Evolutionary conservation across 2,113 vertebrate genomes (phyloP).

Genomic region (Pangasianodon hypophthalmus): DNA sequence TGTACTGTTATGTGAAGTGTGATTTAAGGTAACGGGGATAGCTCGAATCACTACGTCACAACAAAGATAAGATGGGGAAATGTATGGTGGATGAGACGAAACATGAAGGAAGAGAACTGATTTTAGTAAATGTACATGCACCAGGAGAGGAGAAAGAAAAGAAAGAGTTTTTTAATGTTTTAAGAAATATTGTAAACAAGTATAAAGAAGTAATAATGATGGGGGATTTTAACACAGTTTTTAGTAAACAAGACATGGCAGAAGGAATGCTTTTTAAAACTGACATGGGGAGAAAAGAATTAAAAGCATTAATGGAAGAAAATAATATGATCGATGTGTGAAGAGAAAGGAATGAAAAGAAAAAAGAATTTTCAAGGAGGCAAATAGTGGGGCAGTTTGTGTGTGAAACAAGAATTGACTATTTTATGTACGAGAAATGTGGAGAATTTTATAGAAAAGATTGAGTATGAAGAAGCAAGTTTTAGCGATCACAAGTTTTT

Average conservation of each 20-base stretch:
- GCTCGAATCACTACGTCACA: too few species aligned
- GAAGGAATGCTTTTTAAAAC: background rate
- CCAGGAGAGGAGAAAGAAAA: background rate
- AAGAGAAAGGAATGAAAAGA: background rate
- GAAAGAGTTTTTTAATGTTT: background rate
- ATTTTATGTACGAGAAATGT: background rate
- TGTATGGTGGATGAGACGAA: background rate
- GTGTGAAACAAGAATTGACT: background rate
- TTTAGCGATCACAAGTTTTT: conserved; percentile 23
- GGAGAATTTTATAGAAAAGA: background rate
- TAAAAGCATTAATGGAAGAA: background rate
- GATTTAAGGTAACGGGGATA: too few species aligned
- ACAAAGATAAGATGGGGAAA: background rate
- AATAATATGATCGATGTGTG: background rate
- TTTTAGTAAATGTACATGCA: conserved; percentile 19
- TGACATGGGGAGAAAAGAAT: background rate
- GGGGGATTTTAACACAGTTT: background rate
- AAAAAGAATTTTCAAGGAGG: background rate
- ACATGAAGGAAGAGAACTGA: too few species aligned
- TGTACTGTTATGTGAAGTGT: too few species aligned
- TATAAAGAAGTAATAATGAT: background rate
- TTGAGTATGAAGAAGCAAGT: background rate
- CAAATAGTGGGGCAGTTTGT: background rate
- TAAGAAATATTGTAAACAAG: background rate
- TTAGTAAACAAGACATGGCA: background rate